Conservation (phyloP, 2,797 vertebrate species). For the Acanthornis magna region DNA sequence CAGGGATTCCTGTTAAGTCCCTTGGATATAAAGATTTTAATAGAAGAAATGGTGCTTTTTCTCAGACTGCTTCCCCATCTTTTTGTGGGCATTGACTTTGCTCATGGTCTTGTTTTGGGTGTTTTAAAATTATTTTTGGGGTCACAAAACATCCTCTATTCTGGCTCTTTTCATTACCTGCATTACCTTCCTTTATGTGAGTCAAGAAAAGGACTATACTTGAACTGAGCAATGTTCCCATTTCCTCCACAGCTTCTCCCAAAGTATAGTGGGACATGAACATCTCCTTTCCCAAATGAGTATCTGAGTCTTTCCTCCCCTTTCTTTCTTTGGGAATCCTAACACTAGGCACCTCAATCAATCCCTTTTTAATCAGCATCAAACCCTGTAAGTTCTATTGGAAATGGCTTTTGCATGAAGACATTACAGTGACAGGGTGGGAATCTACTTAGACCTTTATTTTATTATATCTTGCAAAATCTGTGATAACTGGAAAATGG, state of each 20-base stretch:
- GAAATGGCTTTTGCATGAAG: neutral
- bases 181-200: neutral
- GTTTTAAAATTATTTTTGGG: neutral
- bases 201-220: neutral
- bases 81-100: neutral
- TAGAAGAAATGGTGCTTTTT: neutral
- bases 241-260: neutral
- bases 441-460: neutral
- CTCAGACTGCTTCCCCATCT: neutral
- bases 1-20: neutral
- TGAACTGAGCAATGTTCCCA: neutral
- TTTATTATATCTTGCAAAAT: constrained; percentile 1
- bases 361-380: neutral
- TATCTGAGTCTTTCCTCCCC: neutral
- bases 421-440: neutral
- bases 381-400: neutral
- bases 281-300: neutral
- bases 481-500: constrained; percentile 1
- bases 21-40: neutral
- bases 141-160: neutral
- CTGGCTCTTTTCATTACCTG: neutral
- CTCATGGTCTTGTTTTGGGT: neutral
- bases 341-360: neutral
- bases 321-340: neutral
- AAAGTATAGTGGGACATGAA: neutral